Conservation (phyloP, 2,113 vertebrate genomes). For the Xiphophorus maculatus region DNA sequence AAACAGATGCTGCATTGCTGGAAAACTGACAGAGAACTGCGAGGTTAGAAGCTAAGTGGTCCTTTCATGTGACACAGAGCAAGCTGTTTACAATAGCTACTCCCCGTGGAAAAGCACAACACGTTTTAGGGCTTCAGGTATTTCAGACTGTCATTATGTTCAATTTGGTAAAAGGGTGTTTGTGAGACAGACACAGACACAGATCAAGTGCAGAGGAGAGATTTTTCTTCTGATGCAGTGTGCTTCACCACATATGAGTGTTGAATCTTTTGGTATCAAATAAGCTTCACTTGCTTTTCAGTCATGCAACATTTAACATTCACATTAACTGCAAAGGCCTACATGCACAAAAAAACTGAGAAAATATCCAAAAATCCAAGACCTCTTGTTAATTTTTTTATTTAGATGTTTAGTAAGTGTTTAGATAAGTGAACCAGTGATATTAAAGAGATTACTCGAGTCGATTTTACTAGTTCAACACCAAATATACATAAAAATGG, state of each 20-base stretch:
- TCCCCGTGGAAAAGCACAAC: constrained; percentile 17
- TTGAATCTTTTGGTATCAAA: background rate
- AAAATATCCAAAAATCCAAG: no score
- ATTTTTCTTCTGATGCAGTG: background rate
- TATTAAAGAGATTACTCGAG: no score
- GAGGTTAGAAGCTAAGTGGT: constrained; percentile 20
- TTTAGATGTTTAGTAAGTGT: background rate
- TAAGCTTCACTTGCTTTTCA: no score
- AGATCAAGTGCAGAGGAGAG: background rate
- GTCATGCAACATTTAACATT: no score
- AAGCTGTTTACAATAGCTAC: constrained; percentile 26
- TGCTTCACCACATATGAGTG: background rate
- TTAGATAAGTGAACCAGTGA: background rate
- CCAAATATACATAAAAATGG: no score
- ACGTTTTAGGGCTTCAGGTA: constrained; percentile 20
- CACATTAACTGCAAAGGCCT: no score
- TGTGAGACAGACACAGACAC: constrained; percentile 1
- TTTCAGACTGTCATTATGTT: constrained; percentile 13
- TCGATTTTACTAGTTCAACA: no score
- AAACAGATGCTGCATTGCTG: constrained; percentile 21
- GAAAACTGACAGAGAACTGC: constrained; percentile 31
- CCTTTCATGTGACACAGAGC: constrained; percentile 40
- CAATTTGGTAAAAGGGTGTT: background rate
- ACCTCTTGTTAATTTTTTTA: background rate
- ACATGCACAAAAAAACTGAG: no score